Evolutionary conservation across 2,113 vertebrate genomes (phyloP).

Genomic region (Cepphus grylle): DNA sequence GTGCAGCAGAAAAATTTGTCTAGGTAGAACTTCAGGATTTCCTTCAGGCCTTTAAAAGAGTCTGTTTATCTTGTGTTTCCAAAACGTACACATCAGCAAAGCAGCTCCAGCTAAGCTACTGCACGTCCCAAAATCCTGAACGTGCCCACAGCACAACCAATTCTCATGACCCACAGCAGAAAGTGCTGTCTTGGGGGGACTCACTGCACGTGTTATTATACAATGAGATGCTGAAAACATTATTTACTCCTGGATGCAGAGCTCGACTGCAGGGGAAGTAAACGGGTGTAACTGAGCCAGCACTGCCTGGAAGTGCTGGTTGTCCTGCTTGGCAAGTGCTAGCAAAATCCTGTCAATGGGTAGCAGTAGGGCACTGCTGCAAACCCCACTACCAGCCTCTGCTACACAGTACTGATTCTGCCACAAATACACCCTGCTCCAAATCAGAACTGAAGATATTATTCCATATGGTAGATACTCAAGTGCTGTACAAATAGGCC

Average conservation of each 20-base stretch:
- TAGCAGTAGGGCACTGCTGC: background rate
- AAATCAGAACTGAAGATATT: background rate
- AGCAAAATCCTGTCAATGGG: background rate
- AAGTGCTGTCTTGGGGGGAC: background rate
- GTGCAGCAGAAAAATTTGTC: background rate
- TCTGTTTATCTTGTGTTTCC: too few relatives aligned
- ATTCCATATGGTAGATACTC: background rate
- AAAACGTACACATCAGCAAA: fast-evolving
- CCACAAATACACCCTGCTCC: background rate
- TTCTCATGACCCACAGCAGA: background rate
- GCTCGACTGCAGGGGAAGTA: too few relatives aligned
- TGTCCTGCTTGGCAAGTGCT: background rate
- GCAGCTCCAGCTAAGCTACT: background rate
- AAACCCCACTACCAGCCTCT: background rate
- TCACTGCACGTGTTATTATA: background rate
- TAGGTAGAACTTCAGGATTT: background rate
- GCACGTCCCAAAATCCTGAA: background rate
- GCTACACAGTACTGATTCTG: background rate
- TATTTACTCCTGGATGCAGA: background rate
- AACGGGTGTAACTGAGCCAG: background rate
- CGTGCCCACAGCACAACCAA: fast-evolving
- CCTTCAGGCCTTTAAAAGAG: background rate
- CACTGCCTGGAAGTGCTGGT: background rate
- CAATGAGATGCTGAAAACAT: background rate
- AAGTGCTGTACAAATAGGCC: background rate